Percentiles rank a stretch among this genome's conserved stretches.
phyloP scores from a whole-genome alignment of 2,113 vertebrate genomes.

The Bucco capensis region DNA sequence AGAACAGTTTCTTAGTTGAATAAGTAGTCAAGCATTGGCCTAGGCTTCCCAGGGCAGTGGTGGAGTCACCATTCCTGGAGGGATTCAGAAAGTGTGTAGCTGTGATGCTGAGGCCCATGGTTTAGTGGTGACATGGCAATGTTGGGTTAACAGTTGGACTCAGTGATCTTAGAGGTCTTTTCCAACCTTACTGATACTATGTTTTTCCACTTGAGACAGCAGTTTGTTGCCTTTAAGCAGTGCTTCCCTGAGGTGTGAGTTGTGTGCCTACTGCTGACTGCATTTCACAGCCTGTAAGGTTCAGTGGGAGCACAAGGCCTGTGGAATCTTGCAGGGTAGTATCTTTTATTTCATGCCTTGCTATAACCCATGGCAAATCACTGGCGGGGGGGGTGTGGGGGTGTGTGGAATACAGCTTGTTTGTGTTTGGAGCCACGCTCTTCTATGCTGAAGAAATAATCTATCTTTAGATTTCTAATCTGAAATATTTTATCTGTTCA shows the following conservation, averaged over 20 bases:
- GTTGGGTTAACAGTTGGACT: too few species aligned
- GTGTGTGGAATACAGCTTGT: neutral
- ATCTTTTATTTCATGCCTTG: neutral
- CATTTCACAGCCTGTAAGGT: neutral
- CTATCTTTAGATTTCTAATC: neutral
- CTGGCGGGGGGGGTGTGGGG: neutral
- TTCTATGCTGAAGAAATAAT: neutral
- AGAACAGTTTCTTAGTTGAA: too few species aligned
- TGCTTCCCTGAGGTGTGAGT: neutral
- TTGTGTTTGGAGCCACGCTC: fast-evolving
- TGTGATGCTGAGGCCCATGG: too few species aligned
- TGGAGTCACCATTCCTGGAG: too few species aligned
- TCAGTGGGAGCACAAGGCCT: fast-evolving
- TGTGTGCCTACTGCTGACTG: neutral
- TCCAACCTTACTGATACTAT: too few species aligned
- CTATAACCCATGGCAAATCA: fast-evolving
- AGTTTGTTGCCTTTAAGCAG: neutral
- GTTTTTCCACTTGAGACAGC: neutral
- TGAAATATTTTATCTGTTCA: neutral
- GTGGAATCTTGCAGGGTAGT: neutral
- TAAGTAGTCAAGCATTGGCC: too few species aligned
- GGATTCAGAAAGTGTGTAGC: too few species aligned
- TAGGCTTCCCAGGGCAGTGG: too few species aligned
- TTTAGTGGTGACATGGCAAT: too few species aligned
- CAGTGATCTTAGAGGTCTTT: too few species aligned